Evolutionary conservation across 2,113 vertebrate species (phyloP), one percentile per base, ranked within the genome.

Genomic region (Stigmatopora argus): DNA sequence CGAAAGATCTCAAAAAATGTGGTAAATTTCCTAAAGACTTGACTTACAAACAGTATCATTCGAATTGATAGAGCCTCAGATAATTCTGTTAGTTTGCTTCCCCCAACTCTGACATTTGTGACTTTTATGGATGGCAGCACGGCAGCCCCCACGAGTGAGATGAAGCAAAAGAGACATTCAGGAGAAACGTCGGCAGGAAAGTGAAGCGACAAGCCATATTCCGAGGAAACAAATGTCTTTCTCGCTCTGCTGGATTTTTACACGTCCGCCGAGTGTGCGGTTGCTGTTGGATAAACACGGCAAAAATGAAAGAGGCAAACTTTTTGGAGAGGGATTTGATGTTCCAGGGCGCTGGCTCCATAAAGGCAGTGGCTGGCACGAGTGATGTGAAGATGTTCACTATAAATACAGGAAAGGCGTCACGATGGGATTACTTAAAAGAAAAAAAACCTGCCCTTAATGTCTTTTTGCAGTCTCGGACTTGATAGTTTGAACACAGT

Each of bases 121-220:
- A 31, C 23, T 56, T 56, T 56, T 56, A 56, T 56, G 12, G 19
- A 56, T 31, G 14, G 53, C 23, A 15, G 13, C 53, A 53, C 23
- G 51, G 21, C 19, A 53, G 1, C 12, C 19, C 53, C 26, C 13
- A 23, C 26, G 53, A 56, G 53, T 56, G 23, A 26, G 53, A 31
- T 31, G 53, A 56, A 56, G 23, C 14, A 56, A 56, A 56, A 31
- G 13, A 56, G 53, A 56, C 53, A 56, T 56, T 56, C 53, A 13
- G 53, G 13, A 31, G 53, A 56, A 31, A 13, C 23, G 5, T 31
- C 23, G 13, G 5, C 53, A 14, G 23, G 53, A 69, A 62, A 5
- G 26, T 38, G 62, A 71, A 72, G 35, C 70, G 66, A 79, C 69
- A 73, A 73, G 48, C 47, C 70, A 45, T 72, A 77, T 80, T 72